Percentiles rank a stretch among this genome's conserved stretches.
phyloP scores from a whole-genome alignment of 2,113 vertebrate genomes.

The Symphodus melops region DNA sequence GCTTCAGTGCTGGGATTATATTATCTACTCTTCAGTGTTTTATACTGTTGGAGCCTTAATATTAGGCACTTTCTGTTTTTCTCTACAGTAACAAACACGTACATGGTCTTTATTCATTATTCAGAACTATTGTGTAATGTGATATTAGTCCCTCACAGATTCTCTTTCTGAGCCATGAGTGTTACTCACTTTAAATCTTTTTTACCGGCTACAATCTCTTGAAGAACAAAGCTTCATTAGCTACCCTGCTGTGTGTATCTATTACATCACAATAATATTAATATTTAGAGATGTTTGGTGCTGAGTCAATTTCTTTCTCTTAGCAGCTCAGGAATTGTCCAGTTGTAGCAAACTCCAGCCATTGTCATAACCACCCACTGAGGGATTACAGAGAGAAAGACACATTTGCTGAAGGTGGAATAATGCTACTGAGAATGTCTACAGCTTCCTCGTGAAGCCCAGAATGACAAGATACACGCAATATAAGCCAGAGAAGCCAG shows the following conservation, averaged over 20 bases:
- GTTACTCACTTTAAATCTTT: neutral
- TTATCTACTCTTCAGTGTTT: no score
- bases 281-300: conserved; percentile 10
- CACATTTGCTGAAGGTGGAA: conserved; percentile 28
- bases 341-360: neutral
- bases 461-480: neutral
- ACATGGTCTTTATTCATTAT: no score
- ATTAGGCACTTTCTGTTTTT: no score
- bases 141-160: neutral
- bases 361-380: conserved; percentile 20
- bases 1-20: no score
- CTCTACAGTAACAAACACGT: no score
- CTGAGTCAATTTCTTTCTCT: conserved; percentile 18
- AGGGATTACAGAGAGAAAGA: conserved; percentile 8
- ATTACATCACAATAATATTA: conserved; percentile 28
- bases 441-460: conserved; percentile 28
- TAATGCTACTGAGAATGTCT: conserved; percentile 43
- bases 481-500: neutral
- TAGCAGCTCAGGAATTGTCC: neutral
- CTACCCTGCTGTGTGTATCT: conserved; percentile 18
- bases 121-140: no score
- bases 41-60: no score
- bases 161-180: neutral
- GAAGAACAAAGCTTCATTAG: neutral
- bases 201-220: neutral